Percentiles rank a stretch among this genome's conserved stretches.
These are phyloP conservation scores for Reinhardtius hippoglossoides DNA, from an alignment of 2,113 vertebrate genomes.

Conservation along the genomic window DNA sequence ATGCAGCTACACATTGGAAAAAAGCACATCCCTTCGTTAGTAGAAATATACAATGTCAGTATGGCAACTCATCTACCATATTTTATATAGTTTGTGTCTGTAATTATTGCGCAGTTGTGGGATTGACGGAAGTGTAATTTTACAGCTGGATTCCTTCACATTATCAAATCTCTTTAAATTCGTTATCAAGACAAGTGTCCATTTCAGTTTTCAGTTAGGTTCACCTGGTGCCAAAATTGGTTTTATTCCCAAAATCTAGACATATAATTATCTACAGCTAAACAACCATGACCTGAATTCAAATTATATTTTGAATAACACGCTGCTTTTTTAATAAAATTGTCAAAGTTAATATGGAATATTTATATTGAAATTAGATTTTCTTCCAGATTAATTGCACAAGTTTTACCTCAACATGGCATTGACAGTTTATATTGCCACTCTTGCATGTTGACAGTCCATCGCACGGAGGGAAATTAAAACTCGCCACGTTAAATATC, in stretches of 20 bases:
- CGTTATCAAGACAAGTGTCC: too few relatives aligned
- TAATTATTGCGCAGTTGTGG: neutral
- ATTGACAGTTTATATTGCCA: conserved; percentile 52
- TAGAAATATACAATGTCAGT: neutral
- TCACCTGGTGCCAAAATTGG: neutral
- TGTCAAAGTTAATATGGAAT: conserved; percentile 34
- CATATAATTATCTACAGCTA: conserved; percentile 15
- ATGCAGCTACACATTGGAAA: neutral
- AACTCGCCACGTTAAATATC: conserved; percentile 36
- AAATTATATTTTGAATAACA: conserved; percentile 39
- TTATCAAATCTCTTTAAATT: neutral
- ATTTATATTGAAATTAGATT: conserved; percentile 37
- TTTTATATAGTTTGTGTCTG: too few relatives aligned
- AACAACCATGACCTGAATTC: conserved; percentile 17
- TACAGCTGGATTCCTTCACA: neutral
- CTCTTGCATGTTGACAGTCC: conserved; percentile 56
- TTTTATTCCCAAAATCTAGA: conserved; percentile 11
- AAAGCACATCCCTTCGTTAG: neutral
- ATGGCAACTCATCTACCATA: too few relatives aligned
- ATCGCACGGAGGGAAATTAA: conserved; percentile 47
- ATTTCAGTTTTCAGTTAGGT: neutral
- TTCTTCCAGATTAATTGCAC: conserved; percentile 38
- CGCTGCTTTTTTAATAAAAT: conserved; percentile 26
- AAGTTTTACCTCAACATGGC: conserved; percentile 27
- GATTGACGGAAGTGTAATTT: too few relatives aligned